Evolutionary conservation across 2,797 vertebrate genomes (phyloP).

Genomic region (Enteromius unitaeniatus): DNA sequence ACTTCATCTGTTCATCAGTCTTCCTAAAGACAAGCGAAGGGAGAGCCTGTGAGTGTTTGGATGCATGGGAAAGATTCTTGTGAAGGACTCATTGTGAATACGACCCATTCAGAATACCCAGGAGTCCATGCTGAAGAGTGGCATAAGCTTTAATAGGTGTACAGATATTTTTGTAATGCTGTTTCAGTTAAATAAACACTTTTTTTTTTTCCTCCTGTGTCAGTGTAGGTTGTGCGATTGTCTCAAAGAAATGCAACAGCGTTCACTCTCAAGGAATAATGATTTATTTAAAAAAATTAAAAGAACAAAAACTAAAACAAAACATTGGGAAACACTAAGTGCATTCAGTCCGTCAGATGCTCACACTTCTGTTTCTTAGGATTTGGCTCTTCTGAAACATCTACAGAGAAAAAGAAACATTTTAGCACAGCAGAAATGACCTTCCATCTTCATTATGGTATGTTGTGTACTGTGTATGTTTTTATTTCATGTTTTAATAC

Average conservation of each 20-base stretch:
- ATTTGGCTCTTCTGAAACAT: slow-evolving; percentile 77
- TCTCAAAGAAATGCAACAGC: not conserved
- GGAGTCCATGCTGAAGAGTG: not conserved
- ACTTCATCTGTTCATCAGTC: not conserved
- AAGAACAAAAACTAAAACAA: not conserved
- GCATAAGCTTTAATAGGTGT: slow-evolving; percentile 43
- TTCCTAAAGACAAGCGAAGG: slow-evolving; percentile 12
- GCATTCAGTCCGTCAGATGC: slow-evolving; percentile 58
- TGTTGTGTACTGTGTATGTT: not conserved
- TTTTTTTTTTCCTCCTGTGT: slow-evolving; percentile 3
- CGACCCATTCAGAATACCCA: not conserved
- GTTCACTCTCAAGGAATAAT: not conserved
- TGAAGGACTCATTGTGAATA: not conserved
- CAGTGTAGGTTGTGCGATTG: not conserved
- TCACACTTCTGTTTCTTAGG: slow-evolving; percentile 84
- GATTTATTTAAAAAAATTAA: not conserved
- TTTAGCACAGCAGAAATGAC: slow-evolving; percentile 4
- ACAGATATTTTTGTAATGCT: slow-evolving; percentile 54
- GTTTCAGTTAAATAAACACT: slow-evolving; percentile 67
- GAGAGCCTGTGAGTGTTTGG: not conserved
- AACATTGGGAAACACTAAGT: not conserved
- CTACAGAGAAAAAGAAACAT: slow-evolving; percentile 64
- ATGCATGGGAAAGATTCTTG: not conserved
- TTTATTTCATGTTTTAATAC: not conserved
- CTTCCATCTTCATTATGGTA: not conserved